phyloP scores from a whole-genome alignment of 2,888 invertebrate species.

The Lumbricus terrestris region DNA sequence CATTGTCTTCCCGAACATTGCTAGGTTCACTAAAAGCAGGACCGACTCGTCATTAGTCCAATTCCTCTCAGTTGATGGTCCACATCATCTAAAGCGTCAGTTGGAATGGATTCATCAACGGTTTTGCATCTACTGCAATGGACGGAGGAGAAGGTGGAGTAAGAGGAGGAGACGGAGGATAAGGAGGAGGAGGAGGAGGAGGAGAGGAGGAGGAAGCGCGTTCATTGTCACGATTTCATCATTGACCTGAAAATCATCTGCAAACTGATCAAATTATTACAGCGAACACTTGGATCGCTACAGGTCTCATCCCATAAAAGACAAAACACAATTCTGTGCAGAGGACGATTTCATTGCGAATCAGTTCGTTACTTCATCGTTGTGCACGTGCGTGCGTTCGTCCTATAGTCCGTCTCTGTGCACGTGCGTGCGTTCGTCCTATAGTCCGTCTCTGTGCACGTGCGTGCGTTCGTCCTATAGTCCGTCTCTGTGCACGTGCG shows the following conservation, averaged over 20 bases:
- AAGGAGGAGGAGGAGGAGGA: too few species aligned
- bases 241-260: background rate
- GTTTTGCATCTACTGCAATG: too few species aligned
- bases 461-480: too few species aligned
- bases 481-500: too few species aligned
- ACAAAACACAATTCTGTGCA: too few species aligned
- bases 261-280: too few species aligned
- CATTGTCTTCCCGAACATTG: background rate
- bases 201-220: too few species aligned
- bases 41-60: background rate
- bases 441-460: too few species aligned
- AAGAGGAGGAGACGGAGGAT: too few species aligned
- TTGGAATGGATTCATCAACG: background rate
- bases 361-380: background rate
- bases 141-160: too few species aligned
- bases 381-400: background rate
- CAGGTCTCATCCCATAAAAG: too few species aligned
- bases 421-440: background rate
- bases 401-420: background rate
- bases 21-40: background rate
- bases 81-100: background rate
- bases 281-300: background rate
- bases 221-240: background rate
- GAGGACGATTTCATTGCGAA: background rate
- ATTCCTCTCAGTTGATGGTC: background rate